phyloP scores from a whole-genome alignment of 2,113 vertebrate species.

The Ammodytes marinus region DNA sequence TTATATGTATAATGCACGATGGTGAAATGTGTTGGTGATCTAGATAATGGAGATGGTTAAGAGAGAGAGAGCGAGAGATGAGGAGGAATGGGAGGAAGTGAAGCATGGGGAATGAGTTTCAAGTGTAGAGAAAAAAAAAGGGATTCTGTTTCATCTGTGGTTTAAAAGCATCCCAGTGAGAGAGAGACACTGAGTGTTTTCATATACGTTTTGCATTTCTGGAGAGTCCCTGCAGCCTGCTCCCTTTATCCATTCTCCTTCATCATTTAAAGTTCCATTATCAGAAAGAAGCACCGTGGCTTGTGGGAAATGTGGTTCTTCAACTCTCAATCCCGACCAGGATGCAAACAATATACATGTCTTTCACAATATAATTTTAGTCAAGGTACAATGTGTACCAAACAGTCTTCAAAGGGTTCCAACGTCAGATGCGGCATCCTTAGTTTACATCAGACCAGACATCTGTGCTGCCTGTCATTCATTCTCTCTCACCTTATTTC shows the following conservation, averaged over 20 bases:
- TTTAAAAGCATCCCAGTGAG: conserved; percentile 30
- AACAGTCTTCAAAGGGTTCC: not conserved
- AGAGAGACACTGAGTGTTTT: not conserved
- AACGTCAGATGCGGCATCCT: not conserved
- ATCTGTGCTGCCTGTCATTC: not conserved
- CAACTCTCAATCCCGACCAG: not conserved
- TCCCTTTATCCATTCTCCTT: not conserved
- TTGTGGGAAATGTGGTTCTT: conserved; percentile 7
- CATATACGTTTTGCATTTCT: conserved; percentile 4
- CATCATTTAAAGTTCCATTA: conserved; percentile 4
- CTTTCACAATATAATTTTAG: not conserved
- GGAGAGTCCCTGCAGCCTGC: not conserved
- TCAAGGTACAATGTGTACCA: not conserved
- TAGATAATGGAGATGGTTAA: conserved; percentile 12
- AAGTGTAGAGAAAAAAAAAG: conserved; percentile 7
- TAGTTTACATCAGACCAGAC: not conserved
- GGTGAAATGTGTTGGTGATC: conserved; percentile 18
- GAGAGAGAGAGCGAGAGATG: conserved; percentile 16
- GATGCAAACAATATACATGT: not conserved
- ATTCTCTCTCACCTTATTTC: not conserved
- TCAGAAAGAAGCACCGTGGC: not conserved
- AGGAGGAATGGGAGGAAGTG: conserved; percentile 20
- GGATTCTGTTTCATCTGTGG: conserved; percentile 9
- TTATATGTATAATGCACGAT: not conserved
- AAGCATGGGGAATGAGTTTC: not conserved